Percentiles rank a stretch among this genome's conserved stretches.
phyloP scores from a whole-genome alignment of 92 coral and sea anemone species.

The Anthopleura xanthogrammica region DNA sequence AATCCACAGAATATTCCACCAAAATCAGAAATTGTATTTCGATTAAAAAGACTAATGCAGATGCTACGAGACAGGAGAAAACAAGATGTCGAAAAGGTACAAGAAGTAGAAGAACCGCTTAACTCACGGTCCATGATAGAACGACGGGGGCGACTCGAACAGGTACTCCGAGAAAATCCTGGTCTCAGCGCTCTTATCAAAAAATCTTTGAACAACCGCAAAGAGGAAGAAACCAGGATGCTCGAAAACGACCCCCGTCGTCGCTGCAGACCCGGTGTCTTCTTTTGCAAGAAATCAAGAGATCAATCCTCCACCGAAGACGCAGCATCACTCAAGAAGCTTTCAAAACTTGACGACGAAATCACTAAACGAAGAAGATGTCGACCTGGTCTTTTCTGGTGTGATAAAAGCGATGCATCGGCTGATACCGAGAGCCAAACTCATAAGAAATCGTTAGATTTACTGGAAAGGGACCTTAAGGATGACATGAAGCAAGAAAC shows the following conservation, averaged over 20 bases:
- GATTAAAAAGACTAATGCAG: constrained; percentile 22
- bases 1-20: constrained; percentile 4
- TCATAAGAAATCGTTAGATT: neutral
- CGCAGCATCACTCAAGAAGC: neutral
- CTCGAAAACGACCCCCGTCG: constrained; percentile 20
- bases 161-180: constrained; percentile 19
- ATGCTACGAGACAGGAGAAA: constrained; percentile 15
- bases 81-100: neutral
- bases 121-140: constrained; percentile 14
- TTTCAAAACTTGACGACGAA: neutral
- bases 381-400: constrained; percentile 28
- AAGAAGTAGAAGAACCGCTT: neutral
- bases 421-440: neutral
- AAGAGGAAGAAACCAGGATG: constrained; percentile 5
- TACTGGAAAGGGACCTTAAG: neutral
- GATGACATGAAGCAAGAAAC: neutral
- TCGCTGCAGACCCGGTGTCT: constrained; percentile 17
- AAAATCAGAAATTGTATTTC: constrained; percentile 24
- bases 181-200: constrained; percentile 22
- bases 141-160: constrained; percentile 17
- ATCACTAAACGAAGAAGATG: constrained; percentile 3
- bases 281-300: constrained; percentile 12
- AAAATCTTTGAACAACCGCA: neutral
- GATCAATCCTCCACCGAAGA: neutral
- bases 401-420: neutral